Conservation (phyloP, 2,888 invertebrate species). For the Amiota minor region DNA sequence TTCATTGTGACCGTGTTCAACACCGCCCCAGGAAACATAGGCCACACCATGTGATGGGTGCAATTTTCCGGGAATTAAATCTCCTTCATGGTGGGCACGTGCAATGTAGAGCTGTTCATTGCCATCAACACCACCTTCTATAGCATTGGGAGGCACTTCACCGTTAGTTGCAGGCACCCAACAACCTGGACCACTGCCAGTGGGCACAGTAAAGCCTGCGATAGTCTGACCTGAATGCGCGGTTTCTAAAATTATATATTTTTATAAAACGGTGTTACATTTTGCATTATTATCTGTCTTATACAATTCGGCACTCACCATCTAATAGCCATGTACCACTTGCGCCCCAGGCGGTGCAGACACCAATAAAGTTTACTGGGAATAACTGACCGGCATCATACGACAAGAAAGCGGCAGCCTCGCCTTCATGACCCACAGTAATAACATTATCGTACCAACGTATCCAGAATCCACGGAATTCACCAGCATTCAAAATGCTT, state of each 20-base stretch:
- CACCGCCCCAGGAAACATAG: conserved; percentile 86
- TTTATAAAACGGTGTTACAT: background rate
- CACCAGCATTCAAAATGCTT: conserved; percentile 81
- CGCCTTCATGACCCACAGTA: conserved; percentile 83
- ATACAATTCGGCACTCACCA: conserved; percentile 74
- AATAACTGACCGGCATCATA: conserved; percentile 83
- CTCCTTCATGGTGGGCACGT: conserved; percentile 81
- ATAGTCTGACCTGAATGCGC: conserved; percentile 49
- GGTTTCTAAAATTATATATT: conserved; percentile 53
- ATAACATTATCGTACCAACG: conserved; percentile 82
- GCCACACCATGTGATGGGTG: conserved; percentile 80
- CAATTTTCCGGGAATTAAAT: conserved; percentile 85
- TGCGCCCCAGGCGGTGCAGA: conserved; percentile 91
- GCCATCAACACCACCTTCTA: conserved; percentile 79
- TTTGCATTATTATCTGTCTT: background rate
- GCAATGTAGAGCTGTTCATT: conserved; percentile 78
- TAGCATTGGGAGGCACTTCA: conserved; percentile 81
- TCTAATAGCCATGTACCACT: conserved; percentile 87
- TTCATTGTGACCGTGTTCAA: conserved; percentile 79
- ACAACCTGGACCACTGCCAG: conserved; percentile 71
- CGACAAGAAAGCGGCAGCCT: conserved; percentile 81
- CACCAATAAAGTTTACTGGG: conserved; percentile 82
- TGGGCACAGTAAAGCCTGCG: conserved; percentile 60
- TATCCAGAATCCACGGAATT: conserved; percentile 89
- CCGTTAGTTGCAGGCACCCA: conserved; percentile 79